Conservation (phyloP, 2,797 vertebrate genomes). For the Luscinia megarhynchos region DNA sequence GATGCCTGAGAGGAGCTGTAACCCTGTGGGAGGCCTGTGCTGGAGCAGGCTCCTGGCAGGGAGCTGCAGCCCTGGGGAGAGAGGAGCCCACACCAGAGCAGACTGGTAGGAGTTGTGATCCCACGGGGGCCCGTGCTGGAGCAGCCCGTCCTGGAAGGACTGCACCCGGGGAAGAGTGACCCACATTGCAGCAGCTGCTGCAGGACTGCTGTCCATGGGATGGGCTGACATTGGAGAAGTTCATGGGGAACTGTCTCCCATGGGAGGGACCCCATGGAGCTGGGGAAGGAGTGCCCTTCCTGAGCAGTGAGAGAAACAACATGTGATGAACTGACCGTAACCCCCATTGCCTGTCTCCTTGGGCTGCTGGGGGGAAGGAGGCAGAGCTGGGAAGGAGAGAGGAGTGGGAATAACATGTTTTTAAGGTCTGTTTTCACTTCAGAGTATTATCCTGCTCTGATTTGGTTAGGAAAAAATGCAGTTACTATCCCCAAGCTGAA, state of each 20-base stretch:
- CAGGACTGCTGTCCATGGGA: neutral
- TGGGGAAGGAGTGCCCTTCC: neutral
- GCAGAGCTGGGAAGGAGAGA: accelerated
- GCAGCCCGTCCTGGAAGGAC: no score
- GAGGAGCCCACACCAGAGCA: no score
- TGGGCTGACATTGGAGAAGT: neutral
- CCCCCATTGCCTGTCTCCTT: neutral
- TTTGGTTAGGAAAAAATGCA: neutral
- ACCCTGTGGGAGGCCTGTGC: no score
- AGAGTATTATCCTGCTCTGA: neutral
- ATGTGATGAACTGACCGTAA: neutral
- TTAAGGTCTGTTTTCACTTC: neutral
- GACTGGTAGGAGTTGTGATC: neutral
- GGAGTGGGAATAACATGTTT: neutral
- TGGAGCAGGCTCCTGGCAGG: no score
- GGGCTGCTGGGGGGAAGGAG: accelerated
- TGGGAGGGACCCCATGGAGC: neutral
- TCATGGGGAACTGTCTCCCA: neutral
- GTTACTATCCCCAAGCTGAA: neutral
- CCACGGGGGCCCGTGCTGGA: no score
- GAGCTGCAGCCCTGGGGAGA: no score
- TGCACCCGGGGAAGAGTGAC: neutral
- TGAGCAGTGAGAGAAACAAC: neutral
- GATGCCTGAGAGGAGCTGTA: neutral
- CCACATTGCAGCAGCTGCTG: neutral